Percentiles rank a stretch among this genome's conserved stretches.
phyloP scores from a whole-genome alignment of 2,113 vertebrate species.

The Leuciscus idus region DNA sequence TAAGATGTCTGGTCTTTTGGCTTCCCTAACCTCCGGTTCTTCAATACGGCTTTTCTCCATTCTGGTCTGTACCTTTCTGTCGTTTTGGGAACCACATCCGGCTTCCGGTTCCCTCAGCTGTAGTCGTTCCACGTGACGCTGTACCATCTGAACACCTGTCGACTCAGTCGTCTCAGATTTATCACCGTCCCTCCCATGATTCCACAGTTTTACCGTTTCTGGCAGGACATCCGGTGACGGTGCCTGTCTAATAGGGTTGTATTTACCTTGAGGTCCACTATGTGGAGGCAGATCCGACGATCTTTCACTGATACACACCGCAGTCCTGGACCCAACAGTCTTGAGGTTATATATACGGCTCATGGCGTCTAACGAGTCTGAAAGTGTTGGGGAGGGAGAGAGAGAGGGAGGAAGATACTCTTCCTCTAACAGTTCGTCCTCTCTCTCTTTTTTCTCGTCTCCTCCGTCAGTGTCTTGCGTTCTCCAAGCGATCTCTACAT shows the following conservation, averaged over 20 bases:
- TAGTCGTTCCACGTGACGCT: constrained; percentile 70
- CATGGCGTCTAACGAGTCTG: constrained; percentile 70
- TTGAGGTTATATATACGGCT: constrained; percentile 78
- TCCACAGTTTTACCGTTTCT: neutral
- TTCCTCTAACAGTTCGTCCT: constrained; percentile 40
- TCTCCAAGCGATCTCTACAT: constrained; percentile 57
- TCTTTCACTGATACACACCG: constrained; percentile 68
- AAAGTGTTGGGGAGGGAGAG: constrained; percentile 62
- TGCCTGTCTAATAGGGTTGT: neutral
- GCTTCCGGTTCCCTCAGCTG: constrained; percentile 72
- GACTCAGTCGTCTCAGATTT: constrained; percentile 52
- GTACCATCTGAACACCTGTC: constrained; percentile 65
- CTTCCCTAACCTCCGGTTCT: constrained; percentile 50
- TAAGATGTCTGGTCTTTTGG: constrained; percentile 47
- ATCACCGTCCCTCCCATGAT: constrained; percentile 41
- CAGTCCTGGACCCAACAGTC: constrained; percentile 67
- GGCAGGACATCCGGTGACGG: constrained; percentile 18
- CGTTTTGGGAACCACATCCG: constrained; percentile 30
- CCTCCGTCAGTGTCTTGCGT: constrained; percentile 21
- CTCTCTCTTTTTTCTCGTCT: constrained; percentile 57
- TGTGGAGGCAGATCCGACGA: constrained; percentile 63
- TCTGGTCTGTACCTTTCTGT: constrained; percentile 16
- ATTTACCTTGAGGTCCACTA: constrained; percentile 62
- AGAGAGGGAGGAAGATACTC: constrained; percentile 48
- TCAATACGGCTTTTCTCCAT: constrained; percentile 23